Percentiles rank a stretch among this genome's conserved stretches.
Conservation (phyloP, 2,797 vertebrate species). For the Silurus lanzhouensis region DNA sequence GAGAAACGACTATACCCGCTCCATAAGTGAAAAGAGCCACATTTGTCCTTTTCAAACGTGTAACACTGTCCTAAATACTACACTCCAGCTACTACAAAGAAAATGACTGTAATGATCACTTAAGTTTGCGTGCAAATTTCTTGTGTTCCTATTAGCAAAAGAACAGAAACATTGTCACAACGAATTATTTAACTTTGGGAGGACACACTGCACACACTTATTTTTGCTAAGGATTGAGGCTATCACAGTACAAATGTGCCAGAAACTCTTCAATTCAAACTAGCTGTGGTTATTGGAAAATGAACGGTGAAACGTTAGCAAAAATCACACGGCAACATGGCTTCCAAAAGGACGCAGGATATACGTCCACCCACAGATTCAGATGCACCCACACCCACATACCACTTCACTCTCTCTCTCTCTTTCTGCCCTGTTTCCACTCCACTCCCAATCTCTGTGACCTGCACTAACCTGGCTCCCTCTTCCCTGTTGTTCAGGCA, state of each 20-base stretch:
- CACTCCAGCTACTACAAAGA: neutral
- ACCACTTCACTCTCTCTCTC: conserved; percentile 34
- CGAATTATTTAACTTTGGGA: neutral
- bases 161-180: neutral
- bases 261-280: neutral
- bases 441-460: conserved; percentile 60
- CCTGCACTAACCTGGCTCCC: conserved; percentile 68
- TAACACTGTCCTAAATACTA: neutral
- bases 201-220: neutral
- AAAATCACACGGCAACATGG: conserved; percentile 3
- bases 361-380: conserved; percentile 32
- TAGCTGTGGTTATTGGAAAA: neutral
- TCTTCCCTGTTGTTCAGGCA: conserved; percentile 68
- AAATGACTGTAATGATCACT: no score
- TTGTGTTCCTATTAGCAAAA: neutral
- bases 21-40: neutral
- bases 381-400: conserved; percentile 45
- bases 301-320: neutral
- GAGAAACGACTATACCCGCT: neutral
- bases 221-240: neutral
- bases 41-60: neutral
- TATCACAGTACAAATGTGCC: neutral
- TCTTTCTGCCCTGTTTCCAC: conserved; percentile 32
- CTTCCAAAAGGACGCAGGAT: conserved; percentile 24
- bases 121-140: no score